Conservation (phyloP, 1,140 invertebrate genomes). For the Spodoptera litura region DNA sequence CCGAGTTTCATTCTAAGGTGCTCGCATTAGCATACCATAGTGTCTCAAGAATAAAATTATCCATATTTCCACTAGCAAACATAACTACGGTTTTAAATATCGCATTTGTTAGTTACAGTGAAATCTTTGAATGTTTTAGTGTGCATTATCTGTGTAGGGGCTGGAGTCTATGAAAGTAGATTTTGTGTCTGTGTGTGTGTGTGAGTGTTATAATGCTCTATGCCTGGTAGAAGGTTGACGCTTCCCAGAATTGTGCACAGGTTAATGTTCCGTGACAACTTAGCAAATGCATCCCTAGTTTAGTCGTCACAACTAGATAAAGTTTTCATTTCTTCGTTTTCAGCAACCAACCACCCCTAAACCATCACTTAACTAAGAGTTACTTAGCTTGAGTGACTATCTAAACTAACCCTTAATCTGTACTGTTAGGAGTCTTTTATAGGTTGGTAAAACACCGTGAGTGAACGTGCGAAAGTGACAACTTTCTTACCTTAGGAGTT, state of each 20-base stretch:
- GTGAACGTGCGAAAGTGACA: too few species aligned
- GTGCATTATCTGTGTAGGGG: slow-evolving; percentile 9
- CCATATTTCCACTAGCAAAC: slow-evolving; percentile 39
- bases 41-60: slow-evolving; percentile 48
- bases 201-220: slow-evolving; percentile 17
- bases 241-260: slow-evolving; percentile 10
- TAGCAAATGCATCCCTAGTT: too few species aligned
- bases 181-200: neutral
- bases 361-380: too few species aligned
- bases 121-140: slow-evolving; percentile 45
- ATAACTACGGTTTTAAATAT: slow-evolving; percentile 40
- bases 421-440: too few species aligned
- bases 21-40: slow-evolving; percentile 46
- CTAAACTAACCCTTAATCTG: too few species aligned
- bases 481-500: too few species aligned
- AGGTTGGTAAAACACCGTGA: too few species aligned
- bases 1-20: slow-evolving; percentile 44
- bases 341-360: too few species aligned
- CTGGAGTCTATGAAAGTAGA: slow-evolving; percentile 7
- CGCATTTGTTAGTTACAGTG: slow-evolving; percentile 37
- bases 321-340: neutral
- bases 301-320: too few species aligned
- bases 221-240: neutral
- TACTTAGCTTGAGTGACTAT: too few species aligned
- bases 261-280: neutral